Percentiles rank a stretch among this genome's conserved stretches.
These are phyloP conservation scores for Forficula auricularia DNA, from an alignment of 1,140 invertebrate genomes.

Conservation along the genomic window DNA sequence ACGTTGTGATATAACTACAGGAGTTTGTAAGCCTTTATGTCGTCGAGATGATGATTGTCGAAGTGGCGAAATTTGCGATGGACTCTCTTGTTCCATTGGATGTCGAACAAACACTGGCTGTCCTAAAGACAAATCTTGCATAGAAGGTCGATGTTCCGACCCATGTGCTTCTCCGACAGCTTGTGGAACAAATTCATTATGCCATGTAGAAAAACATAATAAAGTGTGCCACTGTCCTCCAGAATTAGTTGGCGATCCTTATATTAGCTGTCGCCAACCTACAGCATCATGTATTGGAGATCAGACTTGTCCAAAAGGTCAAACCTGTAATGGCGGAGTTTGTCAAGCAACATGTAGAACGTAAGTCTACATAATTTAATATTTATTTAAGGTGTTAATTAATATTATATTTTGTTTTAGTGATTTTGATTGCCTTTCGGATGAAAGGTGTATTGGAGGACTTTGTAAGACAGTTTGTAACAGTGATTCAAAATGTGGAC, in stretches of 20 bases:
- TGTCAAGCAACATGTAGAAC: constrained; percentile 57
- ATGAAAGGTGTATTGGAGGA: constrained; percentile 65
- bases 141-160: constrained; percentile 56
- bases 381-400: constrained; percentile 10
- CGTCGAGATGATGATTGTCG: constrained; percentile 60
- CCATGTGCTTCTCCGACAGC: constrained; percentile 51
- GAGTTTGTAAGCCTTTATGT: constrained; percentile 52
- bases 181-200: constrained; percentile 69
- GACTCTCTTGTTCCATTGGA: constrained; percentile 53
- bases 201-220: constrained; percentile 45
- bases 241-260: constrained; percentile 54
- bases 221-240: constrained; percentile 55
- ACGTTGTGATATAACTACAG: constrained; percentile 35
- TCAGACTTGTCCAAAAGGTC: constrained; percentile 44
- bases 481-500: constrained; percentile 57
- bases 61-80: constrained; percentile 66
- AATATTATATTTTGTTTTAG: constrained; percentile 30
- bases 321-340: constrained; percentile 50
- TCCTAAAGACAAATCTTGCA: constrained; percentile 43
- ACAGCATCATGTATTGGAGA: constrained; percentile 39
- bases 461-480: constrained; percentile 69
- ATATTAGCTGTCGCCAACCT: constrained; percentile 48
- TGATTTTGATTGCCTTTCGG: constrained; percentile 59
- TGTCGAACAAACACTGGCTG: constrained; percentile 69
- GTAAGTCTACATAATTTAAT: constrained; percentile 22